A percentile compares a stretch with the other conserved stretches of the same genome.
These are phyloP conservation scores for Parthenolecanium corni DNA, from an alignment of 2,888 invertebrate species.

Conservation along the genomic window DNA sequence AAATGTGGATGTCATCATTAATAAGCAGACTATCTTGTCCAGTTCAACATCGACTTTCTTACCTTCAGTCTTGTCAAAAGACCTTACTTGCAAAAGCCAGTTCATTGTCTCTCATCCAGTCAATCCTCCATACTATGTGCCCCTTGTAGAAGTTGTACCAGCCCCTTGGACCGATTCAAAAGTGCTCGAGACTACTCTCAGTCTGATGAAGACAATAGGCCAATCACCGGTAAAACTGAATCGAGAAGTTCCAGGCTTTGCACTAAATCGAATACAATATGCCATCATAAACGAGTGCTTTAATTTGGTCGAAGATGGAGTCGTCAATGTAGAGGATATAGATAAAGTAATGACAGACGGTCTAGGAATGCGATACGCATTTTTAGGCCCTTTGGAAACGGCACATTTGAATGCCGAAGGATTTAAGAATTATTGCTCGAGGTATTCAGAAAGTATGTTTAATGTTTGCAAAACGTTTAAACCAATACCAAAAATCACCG, in stretches of 20 bases:
- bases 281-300: conserved; percentile 87
- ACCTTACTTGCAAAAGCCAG: conserved; percentile 58
- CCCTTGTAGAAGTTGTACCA: conserved; percentile 85
- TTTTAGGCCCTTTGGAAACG: conserved; percentile 86
- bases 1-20: conserved; percentile 63
- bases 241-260: conserved; percentile 84
- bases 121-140: conserved; percentile 93
- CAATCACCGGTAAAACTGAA: conserved; percentile 79
- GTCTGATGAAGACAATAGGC: conserved; percentile 74
- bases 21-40: conserved; percentile 66
- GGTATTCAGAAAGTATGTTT: conserved; percentile 50
- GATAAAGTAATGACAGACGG: conserved; percentile 92
- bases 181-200: conserved; percentile 59
- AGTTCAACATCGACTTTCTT: conserved; percentile 89
- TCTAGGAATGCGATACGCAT: conserved; percentile 88
- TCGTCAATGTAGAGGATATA: conserved; percentile 76
- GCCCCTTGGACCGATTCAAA: conserved; percentile 82
- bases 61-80: conserved; percentile 74
- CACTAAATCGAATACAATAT: conserved; percentile 88
- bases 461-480: conserved; percentile 61
- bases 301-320: conserved; percentile 70
- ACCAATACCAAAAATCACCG: conserved; percentile 59
- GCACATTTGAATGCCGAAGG: conserved; percentile 89
- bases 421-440: conserved; percentile 50
- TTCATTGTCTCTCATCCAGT: conserved; percentile 82